phyloP scores from a whole-genome alignment of 2,113 vertebrate species.

The Pagrus major region DNA sequence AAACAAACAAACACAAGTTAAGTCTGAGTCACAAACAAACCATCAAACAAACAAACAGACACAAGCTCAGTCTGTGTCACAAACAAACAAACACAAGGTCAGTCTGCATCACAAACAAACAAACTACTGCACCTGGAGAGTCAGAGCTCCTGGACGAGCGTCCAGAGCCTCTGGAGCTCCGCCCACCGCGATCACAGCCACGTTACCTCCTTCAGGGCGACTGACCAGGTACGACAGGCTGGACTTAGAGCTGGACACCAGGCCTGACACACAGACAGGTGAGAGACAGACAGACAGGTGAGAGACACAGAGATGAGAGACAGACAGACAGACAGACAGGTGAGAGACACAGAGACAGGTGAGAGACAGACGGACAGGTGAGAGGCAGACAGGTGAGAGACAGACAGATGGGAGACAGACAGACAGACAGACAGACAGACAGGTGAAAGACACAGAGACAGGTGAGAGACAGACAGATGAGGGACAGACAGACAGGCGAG shows the following conservation, averaged over 20 bases:
- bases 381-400: too few species aligned
- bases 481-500: not conserved
- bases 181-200: constrained; percentile 79
- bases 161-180: constrained; percentile 84
- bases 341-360: too few species aligned
- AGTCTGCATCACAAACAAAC: too few species aligned
- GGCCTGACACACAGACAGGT: constrained; percentile 47
- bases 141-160: constrained; percentile 81
- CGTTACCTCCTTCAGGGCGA: constrained; percentile 74
- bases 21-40: too few species aligned
- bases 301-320: not conserved
- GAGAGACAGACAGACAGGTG: not conserved
- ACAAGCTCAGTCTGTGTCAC: too few species aligned
- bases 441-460: not conserved
- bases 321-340: not conserved
- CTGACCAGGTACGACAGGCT: constrained; percentile 74
- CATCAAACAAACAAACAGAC: too few species aligned
- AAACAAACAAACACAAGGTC: not conserved
- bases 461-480: not conserved
- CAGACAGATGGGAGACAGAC: too few species aligned
- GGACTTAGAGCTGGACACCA: constrained; percentile 77
- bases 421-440: not conserved
- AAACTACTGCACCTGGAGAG: constrained; percentile 61
- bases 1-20: not conserved
- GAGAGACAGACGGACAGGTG: too few species aligned